Base-by-base conservation (phyloP, 1,140 invertebrate genomes). In the Polypedilum pembai region DNA sequence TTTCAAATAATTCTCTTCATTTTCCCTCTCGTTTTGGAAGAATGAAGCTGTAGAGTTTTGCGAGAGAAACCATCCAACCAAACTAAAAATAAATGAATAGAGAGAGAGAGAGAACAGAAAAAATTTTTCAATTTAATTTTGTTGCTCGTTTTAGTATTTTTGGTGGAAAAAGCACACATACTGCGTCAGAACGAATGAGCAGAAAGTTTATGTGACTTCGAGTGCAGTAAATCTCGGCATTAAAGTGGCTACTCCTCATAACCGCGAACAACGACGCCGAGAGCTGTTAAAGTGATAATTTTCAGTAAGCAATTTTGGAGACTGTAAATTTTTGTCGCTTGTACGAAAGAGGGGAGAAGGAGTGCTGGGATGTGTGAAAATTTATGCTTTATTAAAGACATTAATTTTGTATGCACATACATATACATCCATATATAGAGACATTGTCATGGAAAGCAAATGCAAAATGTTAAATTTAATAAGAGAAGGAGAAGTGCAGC, bases 271-370 rank as follows among this genome's bases (percentile, higher is more conserved):
- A 56, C n/a, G 45, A 56, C 4, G 45, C 45, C 45, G 45, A 56
- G n/a, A 56, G 45, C 45, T 56, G 45, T 56, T 56, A 56, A 56
- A 56, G n/a, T 56, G 45, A 56, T 56, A 56, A 56, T 56, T 56
- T 56, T 56, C 45, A 56, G 45, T 56, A 12, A 56, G 45, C 45
- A 56, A 56, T 56, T 56, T 56, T 3, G 45, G 45, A 15, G 41
- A 12, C 24, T 33, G 24, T 33, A 33, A 12, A 45, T 56, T 56
- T 56, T 56, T 56, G 45, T 56, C 45, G 45, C 24, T 33, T 5
- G 24, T 33, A 33, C 5, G 24, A 3, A 3, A n/a, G 24, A 5
- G 24, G 24, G 5, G 24, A 33, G 24, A 33, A 33, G 24, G 24
- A 33, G 24, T 33, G 24, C 24, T 33, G 24, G 24, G 24, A 1